Evolutionary conservation across 2,113 vertebrate genomes (phyloP), one percentile per base, ranked within the genome.

Genomic region (Pterocles gutturalis): DNA sequence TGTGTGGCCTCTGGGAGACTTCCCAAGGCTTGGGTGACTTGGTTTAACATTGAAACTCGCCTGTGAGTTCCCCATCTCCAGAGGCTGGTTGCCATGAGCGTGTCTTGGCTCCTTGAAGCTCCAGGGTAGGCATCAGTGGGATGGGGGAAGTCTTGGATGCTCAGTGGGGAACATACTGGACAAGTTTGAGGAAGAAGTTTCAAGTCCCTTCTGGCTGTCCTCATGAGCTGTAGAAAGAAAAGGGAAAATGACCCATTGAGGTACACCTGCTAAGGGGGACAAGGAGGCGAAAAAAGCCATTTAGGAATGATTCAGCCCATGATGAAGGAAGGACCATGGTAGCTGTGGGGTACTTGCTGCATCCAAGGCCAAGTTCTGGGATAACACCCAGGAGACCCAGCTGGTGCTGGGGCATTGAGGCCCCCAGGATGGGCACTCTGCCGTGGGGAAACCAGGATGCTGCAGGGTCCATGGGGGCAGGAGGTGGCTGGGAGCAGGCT

Each of bases 391-490:
- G 34, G 34, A 70, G 34, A 29, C 20, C 8, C 16, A 65, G 41
- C 26, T 71, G 34, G 31, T 70, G 69, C 36, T 58, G 24, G 57
- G 17, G 43, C 41, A 45, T 8, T 1, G 9, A 87, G 28, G 16
- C 20, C 64, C 31, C 34, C 0, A 5, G 48, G 83, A 83, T 85
- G n/a, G 70, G 57, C 1, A 1, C 71, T 77, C 5, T 36, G 87
- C 83, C 62, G 2, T 6, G 31, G 86, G 65, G 60, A 82, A 72
- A n/a, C 17, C 89, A 48, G 93, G 91, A 79, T 93, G 53, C 82
- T 3, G 7, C 73, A 58, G 55, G 79, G 90, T 45, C 46, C 41
- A 3, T 9, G 0, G 4, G 46, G n/a, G 33, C 0, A 2, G 79
- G 75, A 83, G 43, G 65, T 1, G 21, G 78, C 81, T 62, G 64